Conservation (phyloP, 2,888 invertebrate species). For the Aleiodes leptofemur region DNA sequence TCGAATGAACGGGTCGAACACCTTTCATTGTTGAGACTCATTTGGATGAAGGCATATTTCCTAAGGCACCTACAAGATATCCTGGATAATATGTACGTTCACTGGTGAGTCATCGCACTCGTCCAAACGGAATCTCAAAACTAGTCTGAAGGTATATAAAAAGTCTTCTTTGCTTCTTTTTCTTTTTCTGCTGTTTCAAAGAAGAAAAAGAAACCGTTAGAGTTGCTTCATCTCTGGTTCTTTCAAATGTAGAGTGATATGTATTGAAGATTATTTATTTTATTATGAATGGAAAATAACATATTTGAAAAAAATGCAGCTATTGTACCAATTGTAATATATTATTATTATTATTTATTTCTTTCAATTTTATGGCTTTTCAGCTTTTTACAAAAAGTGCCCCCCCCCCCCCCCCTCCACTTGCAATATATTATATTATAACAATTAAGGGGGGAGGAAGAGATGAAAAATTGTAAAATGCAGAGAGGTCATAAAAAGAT, state of each 20-base stretch:
- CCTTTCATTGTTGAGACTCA: constrained; percentile 8
- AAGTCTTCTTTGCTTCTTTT: not conserved
- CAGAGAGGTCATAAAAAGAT: too few relatives aligned
- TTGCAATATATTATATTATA: too few relatives aligned
- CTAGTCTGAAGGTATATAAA: constrained; percentile 21
- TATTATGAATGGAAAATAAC: too few relatives aligned
- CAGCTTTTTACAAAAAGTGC: too few relatives aligned
- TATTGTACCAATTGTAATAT: too few relatives aligned
- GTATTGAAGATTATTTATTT: not conserved
- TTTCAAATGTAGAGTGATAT: not conserved
- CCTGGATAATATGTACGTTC: constrained; percentile 6
- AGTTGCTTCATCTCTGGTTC: not conserved
- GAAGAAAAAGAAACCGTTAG: constrained; percentile 21
- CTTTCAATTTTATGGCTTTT: too few relatives aligned
- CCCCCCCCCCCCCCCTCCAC: too few relatives aligned
- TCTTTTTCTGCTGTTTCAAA: not conserved
- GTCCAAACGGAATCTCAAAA: constrained; percentile 28
- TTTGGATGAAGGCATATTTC: constrained; percentile 8
- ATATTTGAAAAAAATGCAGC: too few relatives aligned
- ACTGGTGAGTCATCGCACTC: constrained; percentile 25
- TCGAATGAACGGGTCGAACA: not conserved
- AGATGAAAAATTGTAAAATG: too few relatives aligned
- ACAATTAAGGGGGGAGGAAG: too few relatives aligned
- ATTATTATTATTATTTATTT: too few relatives aligned
- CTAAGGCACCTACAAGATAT: constrained; percentile 9